Evolutionary conservation across 1,140 invertebrate species (phyloP).

Genomic region (Triops longicaudatus): DNA sequence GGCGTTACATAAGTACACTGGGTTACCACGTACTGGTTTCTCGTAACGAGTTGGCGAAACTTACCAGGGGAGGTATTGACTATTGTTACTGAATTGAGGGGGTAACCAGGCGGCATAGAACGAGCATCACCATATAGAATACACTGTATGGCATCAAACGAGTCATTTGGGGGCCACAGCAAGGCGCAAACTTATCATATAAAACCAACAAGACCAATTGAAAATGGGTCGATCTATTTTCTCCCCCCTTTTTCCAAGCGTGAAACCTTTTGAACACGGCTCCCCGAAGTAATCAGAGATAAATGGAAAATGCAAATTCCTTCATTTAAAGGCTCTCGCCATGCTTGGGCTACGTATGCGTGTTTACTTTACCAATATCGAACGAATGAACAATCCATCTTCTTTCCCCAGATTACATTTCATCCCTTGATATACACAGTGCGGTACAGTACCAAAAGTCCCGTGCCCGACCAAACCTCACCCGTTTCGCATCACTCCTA

Average conservation of each 20-base stretch:
- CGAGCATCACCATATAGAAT: background rate
- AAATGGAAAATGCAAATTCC: conserved; percentile 8
- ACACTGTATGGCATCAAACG: background rate
- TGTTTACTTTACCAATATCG: conserved; percentile 5
- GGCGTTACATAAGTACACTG: background rate
- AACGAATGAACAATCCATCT: background rate
- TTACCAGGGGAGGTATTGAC: background rate
- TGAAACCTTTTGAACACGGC: background rate
- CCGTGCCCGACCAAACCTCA: too few relatives aligned
- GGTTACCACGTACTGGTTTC: background rate
- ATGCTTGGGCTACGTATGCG: background rate
- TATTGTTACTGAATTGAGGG: background rate
- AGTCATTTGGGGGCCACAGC: conserved; percentile 13
- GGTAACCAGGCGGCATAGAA: background rate
- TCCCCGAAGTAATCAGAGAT: conserved; percentile 6
- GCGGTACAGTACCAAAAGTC: too few relatives aligned
- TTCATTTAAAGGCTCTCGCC: background rate
- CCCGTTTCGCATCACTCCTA: too few relatives aligned
- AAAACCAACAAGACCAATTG: conserved; percentile 12
- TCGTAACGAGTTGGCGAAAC: background rate
- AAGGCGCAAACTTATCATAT: conserved; percentile 12
- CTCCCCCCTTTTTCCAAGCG: conserved; percentile 3
- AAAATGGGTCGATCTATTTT: background rate
- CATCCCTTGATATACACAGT: background rate
- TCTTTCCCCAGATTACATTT: conserved; percentile 5